phyloP scores from a whole-genome alignment of 2,113 vertebrate species.

The Rhynchopsitta pachyrhyncha region DNA sequence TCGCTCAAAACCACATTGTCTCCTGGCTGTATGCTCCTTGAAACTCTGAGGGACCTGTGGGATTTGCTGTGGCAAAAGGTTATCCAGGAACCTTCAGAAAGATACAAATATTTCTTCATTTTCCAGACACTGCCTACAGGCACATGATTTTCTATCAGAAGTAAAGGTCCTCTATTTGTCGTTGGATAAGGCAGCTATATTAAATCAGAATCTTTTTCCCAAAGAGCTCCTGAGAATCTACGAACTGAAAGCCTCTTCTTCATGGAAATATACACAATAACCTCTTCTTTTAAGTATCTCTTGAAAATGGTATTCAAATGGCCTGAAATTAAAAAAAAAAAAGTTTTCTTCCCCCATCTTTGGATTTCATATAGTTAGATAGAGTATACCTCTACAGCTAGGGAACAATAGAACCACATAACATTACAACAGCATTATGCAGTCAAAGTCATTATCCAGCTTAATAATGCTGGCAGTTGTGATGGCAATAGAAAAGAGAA shows the following conservation, averaged over 20 bases:
- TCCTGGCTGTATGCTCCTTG: neutral
- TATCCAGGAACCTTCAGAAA: neutral
- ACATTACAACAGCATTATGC: neutral
- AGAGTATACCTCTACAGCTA: neutral
- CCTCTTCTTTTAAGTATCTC: neutral
- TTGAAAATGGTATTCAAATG: neutral
- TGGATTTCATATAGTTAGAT: neutral
- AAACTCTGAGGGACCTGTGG: neutral
- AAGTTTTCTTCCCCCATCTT: neutral
- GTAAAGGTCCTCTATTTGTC: neutral
- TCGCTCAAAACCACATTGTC: neutral
- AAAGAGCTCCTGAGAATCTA: neutral
- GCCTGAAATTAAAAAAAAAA: neutral
- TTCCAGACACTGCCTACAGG: neutral
- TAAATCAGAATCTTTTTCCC: neutral
- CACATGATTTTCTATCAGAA: neutral
- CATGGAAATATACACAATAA: neutral
- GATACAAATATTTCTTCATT: neutral
- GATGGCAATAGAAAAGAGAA: neutral
- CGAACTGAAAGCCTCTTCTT: neutral
- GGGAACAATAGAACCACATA: neutral
- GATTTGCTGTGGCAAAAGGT: neutral
- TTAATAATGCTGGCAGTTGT: neutral
- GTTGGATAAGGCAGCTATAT: neutral
- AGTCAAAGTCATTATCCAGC: neutral